Percentiles rank a stretch among this genome's conserved stretches.
Conservation (phyloP, 2,113 vertebrate genomes). For the Gallinago media region DNA sequence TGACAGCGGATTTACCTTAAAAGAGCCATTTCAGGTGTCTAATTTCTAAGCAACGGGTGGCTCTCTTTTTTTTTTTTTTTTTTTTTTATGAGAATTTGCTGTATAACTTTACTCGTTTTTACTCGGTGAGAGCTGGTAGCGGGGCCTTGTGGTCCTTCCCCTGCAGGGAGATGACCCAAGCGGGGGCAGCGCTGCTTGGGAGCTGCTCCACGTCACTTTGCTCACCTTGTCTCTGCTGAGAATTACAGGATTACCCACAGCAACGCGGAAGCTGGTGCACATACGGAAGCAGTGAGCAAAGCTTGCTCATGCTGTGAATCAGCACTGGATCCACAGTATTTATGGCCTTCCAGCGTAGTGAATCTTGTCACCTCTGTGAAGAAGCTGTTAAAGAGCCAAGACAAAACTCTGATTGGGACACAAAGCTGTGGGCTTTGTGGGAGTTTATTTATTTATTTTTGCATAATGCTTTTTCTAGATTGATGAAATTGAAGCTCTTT, state of each 20-base stretch:
- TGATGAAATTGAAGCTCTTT: constrained; percentile 97
- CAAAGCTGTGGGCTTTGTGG: background rate
- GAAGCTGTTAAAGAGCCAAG: background rate
- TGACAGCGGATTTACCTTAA: accelerated
- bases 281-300: background rate
- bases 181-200: accelerated
- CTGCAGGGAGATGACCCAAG: accelerated
- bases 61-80: accelerated
- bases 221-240: background rate
- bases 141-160: too few relatives aligned
- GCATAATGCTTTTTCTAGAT: constrained; percentile 70
- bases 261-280: background rate
- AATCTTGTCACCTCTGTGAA: background rate
- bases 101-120: background rate
- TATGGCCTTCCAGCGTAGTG: accelerated
- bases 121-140: too few relatives aligned
- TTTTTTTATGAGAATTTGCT: background rate
- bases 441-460: background rate
- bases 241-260: accelerated
- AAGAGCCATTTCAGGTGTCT: accelerated
- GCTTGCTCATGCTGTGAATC: accelerated
- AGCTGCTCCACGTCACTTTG: background rate
- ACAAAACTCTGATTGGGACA: background rate
- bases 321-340: accelerated
- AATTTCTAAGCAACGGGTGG: accelerated